Evolutionary conservation across 1,140 invertebrate genomes (phyloP).

Genomic region (Goniozus legneri): DNA sequence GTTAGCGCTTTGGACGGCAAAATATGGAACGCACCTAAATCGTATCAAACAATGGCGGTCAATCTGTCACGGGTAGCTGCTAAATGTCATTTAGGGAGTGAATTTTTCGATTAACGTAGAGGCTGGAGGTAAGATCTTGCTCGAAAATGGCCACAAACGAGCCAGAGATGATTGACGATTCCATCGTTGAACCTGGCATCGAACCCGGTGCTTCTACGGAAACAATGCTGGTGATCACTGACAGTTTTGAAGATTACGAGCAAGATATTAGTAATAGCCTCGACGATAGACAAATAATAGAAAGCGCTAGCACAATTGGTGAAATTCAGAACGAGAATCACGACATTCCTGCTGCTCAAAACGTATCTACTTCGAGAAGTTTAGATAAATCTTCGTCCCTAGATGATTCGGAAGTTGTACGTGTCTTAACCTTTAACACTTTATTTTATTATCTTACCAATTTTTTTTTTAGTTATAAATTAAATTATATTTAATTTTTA

Average conservation of each 20-base stretch:
- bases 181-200: slow-evolving; percentile 45
- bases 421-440: slow-evolving; percentile 18
- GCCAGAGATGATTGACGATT: slow-evolving; percentile 29
- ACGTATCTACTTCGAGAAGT: slow-evolving; percentile 11
- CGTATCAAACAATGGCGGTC: slow-evolving; percentile 16
- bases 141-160: slow-evolving; percentile 39
- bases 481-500: slow-evolving; percentile 12
- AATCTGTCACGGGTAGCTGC: slow-evolving; percentile 13
- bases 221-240: slow-evolving; percentile 66
- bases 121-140: too few species aligned
- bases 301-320: slow-evolving; percentile 51
- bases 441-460: not conserved
- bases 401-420: slow-evolving; percentile 39
- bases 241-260: slow-evolving; percentile 68
- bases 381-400: slow-evolving; percentile 27
- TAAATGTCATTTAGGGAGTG: slow-evolving; percentile 19
- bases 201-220: slow-evolving; percentile 60
- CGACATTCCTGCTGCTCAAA: slow-evolving; percentile 31
- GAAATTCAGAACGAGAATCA: slow-evolving; percentile 58
- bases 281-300: slow-evolving; percentile 52
- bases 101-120: too few species aligned
- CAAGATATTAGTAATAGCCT: slow-evolving; percentile 63
- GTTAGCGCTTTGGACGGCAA: too few species aligned
- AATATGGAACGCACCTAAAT: too few species aligned
- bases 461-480: slow-evolving; percentile 2